These are phyloP conservation scores for Lasioglossum malachurum DNA, from an alignment of 2,888 invertebrate species.

Conservation along the genomic window DNA sequence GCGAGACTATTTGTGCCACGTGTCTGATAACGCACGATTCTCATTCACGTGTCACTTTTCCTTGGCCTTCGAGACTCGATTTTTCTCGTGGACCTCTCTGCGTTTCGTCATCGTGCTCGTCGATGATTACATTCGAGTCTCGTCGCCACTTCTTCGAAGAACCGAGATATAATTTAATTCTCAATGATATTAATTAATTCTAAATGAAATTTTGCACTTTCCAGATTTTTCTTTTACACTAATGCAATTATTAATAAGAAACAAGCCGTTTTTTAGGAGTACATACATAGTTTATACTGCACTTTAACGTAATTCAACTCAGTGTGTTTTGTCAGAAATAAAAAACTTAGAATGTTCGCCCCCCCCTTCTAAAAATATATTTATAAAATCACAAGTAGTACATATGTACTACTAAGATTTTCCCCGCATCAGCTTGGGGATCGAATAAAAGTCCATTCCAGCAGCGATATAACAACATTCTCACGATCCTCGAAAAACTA, in stretches of 20 bases:
- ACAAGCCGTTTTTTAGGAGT: too few relatives aligned
- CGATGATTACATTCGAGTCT: background rate
- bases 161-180: too few relatives aligned
- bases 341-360: too few relatives aligned
- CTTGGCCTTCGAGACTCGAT: slow-evolving; percentile 49
- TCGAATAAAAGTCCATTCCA: background rate
- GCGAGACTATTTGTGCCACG: slow-evolving; percentile 64
- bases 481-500: background rate
- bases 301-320: too few relatives aligned
- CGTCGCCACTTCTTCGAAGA: background rate
- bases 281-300: too few relatives aligned
- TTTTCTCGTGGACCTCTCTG: background rate
- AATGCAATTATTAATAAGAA: too few relatives aligned
- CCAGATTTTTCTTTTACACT: too few relatives aligned
- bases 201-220: too few relatives aligned
- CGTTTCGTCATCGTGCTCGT: background rate
- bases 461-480: background rate
- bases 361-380: too few relatives aligned
- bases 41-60: slow-evolving; percentile 49
- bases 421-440: background rate
- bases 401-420: background rate
- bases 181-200: too few relatives aligned
- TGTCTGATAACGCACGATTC: slow-evolving; percentile 73
- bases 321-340: too few relatives aligned
- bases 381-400: too few relatives aligned